phyloP scores from a whole-genome alignment of 2,797 vertebrate genomes.

The Vultur gryphus region DNA sequence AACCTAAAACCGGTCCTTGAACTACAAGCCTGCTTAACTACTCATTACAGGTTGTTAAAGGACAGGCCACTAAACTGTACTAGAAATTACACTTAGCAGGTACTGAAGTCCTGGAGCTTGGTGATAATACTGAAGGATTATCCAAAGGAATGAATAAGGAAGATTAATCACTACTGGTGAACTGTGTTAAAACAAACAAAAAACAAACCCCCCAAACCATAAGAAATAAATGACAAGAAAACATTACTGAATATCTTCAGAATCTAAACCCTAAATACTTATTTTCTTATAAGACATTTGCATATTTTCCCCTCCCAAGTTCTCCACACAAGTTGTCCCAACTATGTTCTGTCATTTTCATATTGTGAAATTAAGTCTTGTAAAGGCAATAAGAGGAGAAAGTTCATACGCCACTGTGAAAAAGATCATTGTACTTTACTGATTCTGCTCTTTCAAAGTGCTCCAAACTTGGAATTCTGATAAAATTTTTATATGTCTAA shows the following conservation, averaged over 20 bases:
- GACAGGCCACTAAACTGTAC: background rate
- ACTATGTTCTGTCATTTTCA: background rate
- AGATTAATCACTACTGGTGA: background rate
- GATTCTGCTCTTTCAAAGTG: background rate
- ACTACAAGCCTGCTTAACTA: background rate
- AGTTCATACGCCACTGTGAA: background rate
- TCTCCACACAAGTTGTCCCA: background rate
- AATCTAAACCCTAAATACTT: background rate
- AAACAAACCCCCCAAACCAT: rapidly evolving
- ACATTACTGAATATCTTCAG: background rate
- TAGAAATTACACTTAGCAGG: background rate
- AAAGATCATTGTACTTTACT: background rate
- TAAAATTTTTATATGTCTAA: background rate
- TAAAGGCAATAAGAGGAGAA: background rate
- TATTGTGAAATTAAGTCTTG: background rate
- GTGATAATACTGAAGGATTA: background rate
- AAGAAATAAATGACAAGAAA: background rate
- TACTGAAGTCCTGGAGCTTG: background rate
- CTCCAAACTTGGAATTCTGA: background rate
- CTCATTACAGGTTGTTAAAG: background rate
- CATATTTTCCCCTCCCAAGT: background rate
- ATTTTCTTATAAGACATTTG: background rate
- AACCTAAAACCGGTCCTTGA: background rate
- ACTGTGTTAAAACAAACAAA: background rate
- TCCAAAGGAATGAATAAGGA: background rate